Base-by-base conservation (phyloP, 2,888 invertebrate genomes). In the Epiperipatus broadwayi region DNA sequence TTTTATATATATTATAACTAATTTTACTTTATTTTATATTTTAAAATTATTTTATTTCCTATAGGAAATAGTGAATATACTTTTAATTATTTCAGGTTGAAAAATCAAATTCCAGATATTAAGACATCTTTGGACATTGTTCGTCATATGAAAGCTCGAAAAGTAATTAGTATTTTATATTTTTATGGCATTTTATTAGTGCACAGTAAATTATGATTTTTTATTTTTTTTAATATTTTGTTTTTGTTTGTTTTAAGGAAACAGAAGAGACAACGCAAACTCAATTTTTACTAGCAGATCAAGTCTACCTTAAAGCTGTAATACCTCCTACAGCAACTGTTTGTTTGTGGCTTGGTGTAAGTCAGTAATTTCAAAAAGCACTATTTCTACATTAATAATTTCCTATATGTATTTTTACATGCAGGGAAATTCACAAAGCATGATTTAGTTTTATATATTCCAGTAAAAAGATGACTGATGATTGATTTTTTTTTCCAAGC, bases 51-150 rank as follows among this genome's bases (percentile, higher is more conserved):
- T 33, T 19, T 18, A 15, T 16, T 2, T 43, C 4, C 12, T 4
- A 38, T n/a, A n/a, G n/a, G n/a, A n/a, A n/a, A n/a, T n/a, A n/a
- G n/a, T n/a, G n/a, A n/a, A n/a, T 43, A n/a, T 33, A 12, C 14
- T 39, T 35, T 43, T 38, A 40, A 38, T 40, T 44, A 43, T 54
- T 54, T 25, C 49, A 69, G 70, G 48, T 65, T 95, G 41, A 77
- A 80, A 51, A 72, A 73, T 41, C 91, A 93, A 65, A 79, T 95
- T 48, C 89, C 91, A n/a, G 93, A 95, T 57, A 67, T 93, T 48
- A 77, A 80, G 50, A 72, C 83, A 45, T 84, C 91, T 0, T 58
- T 93, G 48, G 78, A 83, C 55, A 84, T 91, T 75, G 78, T 95
- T 44, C 75, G 78, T 54, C 78, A 84, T 55, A 64, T 95, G 45